Evolutionary conservation across 2,797 vertebrate genomes (phyloP), one percentile per base, ranked within the genome.

Genomic region (Limnodromus scolopaceus): DNA sequence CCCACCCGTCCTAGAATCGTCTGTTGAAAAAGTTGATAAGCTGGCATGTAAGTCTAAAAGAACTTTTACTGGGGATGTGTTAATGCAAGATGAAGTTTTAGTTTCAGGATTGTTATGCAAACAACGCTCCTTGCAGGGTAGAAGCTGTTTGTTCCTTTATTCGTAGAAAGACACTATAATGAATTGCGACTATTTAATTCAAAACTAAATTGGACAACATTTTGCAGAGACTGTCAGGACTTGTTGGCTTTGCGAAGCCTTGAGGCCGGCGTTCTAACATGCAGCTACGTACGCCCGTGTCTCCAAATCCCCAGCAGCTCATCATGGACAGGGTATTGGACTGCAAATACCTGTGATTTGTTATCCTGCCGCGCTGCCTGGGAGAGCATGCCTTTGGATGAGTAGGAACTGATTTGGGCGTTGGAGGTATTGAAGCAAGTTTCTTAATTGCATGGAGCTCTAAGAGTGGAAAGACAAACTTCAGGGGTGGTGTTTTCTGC

Each of bases 191-290:
- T 82, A 66, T 86, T 88, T 95, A 95, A 87, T 94, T 91, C 76
- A 77, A 64, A 80, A 72, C 23, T 92, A 92, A 92, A 76, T 84
- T 92, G 91, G 80, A 83, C 93, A 71, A 61, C 87, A 12, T 96
- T 90, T 93, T 91, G 58, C 87, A 87, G 93, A 93, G 65, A 89
- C 54, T 98, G 94, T 97, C 75, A 55, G 94, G 94, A 96, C 96
- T 97, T 97, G 96, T 88, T 97, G 95, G 45, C 54, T 97, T 87
- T 85, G 66, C 80, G 97, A 88, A 95, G 89, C 89, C 85, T 92
- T 53, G 72, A 93, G 90, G 93, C 86, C 51, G 18, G 46, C 3
- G 84, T 96, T 97, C 90, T 92, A 92, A 97, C 94, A 66, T 8
- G 91, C 79, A 84, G 91, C 80, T 87, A 19, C 38, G 38, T 58